Conservation (phyloP, 2,888 invertebrate genomes). For the Mayetiola destructor region DNA sequence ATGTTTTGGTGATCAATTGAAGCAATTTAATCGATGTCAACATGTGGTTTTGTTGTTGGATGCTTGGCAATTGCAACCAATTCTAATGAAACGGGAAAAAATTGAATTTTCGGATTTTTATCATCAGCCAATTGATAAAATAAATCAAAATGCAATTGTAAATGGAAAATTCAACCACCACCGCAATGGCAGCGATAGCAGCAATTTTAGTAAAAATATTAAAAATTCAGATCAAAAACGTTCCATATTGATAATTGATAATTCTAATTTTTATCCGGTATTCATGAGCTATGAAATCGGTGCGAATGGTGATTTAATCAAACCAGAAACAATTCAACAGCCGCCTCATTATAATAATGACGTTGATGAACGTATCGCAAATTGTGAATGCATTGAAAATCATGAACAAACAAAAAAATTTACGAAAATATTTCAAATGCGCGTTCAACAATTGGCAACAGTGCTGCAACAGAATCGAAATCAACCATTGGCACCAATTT, state of each 20-base stretch:
- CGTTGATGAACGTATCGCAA: not conserved
- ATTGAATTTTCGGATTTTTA: not conserved
- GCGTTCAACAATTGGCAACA: not conserved
- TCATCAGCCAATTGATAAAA: not conserved
- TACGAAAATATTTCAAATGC: not conserved
- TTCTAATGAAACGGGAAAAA: conserved; percentile 8
- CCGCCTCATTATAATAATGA: too few species aligned
- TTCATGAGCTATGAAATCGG: conserved; percentile 19
- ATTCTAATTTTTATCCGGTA: conserved; percentile 19
- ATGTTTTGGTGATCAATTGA: not conserved
- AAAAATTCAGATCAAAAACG: not conserved
- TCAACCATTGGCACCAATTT: too few species aligned
- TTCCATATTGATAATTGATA: conserved; percentile 19
- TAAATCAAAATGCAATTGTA: too few species aligned
- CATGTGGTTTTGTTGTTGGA: not conserved
- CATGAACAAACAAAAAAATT: not conserved
- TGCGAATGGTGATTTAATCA: not conserved
- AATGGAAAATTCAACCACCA: too few species aligned
- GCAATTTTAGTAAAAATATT: too few species aligned
- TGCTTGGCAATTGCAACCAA: conserved; percentile 4
- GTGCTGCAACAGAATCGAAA: not conserved
- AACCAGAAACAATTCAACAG: not conserved
- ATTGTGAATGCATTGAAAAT: not conserved
- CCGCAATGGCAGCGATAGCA: too few species aligned
- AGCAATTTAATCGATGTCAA: not conserved